Conservation (phyloP, 2,797 vertebrate species). For the Mus caroli region DNA sequence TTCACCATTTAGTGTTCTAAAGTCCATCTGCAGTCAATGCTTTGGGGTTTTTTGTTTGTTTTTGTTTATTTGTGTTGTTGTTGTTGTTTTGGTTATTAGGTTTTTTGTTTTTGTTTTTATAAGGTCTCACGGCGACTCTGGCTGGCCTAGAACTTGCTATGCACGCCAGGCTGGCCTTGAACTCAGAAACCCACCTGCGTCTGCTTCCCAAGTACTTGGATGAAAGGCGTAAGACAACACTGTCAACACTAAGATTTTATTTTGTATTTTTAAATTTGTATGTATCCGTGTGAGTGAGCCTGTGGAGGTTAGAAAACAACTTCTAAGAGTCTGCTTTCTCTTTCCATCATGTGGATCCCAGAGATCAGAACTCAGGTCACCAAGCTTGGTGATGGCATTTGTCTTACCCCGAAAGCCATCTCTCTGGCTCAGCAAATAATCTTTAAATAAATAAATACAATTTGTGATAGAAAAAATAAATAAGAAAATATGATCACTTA, state of each 20-base stretch:
- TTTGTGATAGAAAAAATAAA: neutral
- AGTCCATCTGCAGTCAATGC: slow-evolving; percentile 9
- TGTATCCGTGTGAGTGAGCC: neutral
- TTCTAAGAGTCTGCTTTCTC: neutral
- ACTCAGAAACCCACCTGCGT: neutral
- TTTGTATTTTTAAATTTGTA: neutral
- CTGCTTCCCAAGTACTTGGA: neutral
- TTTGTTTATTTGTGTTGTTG: neutral
- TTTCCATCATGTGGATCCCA: too few species aligned
- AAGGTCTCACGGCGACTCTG: neutral
- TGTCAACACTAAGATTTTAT: neutral
- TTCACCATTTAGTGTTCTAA: slow-evolving; percentile 26
- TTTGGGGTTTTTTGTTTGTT: neutral
- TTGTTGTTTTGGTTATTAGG: neutral
- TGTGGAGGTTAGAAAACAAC: neutral
- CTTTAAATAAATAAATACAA: slow-evolving; percentile 56
- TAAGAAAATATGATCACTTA: slow-evolving; percentile 33
- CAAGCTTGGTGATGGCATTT: neutral
- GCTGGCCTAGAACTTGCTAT: neutral
- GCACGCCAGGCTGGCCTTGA: neutral
- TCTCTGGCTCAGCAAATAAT: slow-evolving; percentile 15
- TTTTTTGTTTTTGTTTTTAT: neutral
- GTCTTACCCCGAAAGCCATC: neutral
- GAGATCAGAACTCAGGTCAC: neutral
- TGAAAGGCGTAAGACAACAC: neutral